These are phyloP conservation scores for Podargus strigoides DNA, from an alignment of 2,797 vertebrate species.

Conservation along the genomic window DNA sequence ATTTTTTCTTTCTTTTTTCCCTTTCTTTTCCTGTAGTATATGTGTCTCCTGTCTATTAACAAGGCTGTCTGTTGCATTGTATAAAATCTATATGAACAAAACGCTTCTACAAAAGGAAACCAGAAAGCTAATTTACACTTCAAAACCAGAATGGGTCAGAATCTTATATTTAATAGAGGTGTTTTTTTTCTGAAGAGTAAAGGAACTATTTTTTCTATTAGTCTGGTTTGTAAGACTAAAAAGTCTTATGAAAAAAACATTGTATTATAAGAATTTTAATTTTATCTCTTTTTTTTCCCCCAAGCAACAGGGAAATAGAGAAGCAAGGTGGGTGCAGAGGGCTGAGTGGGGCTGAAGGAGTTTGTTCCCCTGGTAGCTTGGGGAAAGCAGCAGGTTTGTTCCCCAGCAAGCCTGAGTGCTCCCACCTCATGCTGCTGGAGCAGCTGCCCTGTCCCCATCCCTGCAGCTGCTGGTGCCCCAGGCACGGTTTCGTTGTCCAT, in stretches of 20 bases:
- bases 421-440: not conserved
- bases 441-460: not conserved
- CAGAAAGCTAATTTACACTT: not conserved
- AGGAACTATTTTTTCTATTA: not conserved
- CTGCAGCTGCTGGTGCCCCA: not conserved
- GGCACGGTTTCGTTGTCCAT: not conserved
- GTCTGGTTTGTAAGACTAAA: not conserved
- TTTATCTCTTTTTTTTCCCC: not conserved
- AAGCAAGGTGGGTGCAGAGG: not conserved
- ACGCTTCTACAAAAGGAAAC: not conserved
- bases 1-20: not conserved
- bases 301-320: not conserved
- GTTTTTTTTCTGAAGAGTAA: not conserved
- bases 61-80: not conserved
- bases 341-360: rapidly evolving
- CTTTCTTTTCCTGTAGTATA: not conserved
- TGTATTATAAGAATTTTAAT: not conserved
- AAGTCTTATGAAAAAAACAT: not conserved
- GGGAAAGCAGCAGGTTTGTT: no score
- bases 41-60: not conserved
- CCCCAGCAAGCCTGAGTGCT: not conserved
- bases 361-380: not conserved
- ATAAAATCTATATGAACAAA: not conserved
- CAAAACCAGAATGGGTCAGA: not conserved
- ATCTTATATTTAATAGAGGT: not conserved